Evolutionary conservation across 2,797 vertebrate species (phyloP).

Genomic region (Tadarida brasiliensis): DNA sequence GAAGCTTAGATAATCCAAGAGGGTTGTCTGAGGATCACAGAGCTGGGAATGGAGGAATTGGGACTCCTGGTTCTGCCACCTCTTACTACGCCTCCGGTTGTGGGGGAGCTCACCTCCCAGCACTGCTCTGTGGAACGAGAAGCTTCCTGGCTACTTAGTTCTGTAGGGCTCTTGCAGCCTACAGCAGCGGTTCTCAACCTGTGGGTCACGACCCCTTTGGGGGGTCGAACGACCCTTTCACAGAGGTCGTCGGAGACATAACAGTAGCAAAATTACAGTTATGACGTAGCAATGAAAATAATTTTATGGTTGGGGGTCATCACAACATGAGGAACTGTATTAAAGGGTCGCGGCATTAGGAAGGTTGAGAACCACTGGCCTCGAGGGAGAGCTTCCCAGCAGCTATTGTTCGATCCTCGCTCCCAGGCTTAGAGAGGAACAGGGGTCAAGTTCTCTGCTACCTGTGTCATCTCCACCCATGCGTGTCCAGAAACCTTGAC

Average conservation of each 20-base stretch:
- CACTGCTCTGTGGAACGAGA: not conserved
- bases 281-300: too few species aligned
- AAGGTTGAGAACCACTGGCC: too few species aligned
- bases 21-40: not conserved
- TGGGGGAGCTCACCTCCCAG: not conserved
- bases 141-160: not conserved
- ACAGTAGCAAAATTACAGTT: too few species aligned
- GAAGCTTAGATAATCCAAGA: not conserved
- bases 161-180: fast-evolving
- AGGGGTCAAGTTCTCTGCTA: not conserved
- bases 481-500: not conserved
- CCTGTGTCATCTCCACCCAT: not conserved
- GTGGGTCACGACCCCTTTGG: too few species aligned
- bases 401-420: not conserved
- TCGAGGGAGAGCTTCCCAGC: not conserved
- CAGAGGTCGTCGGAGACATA: too few species aligned
- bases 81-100: not conserved
- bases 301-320: too few species aligned
- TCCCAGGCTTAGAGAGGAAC: not conserved
- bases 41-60: not conserved
- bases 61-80: not conserved
- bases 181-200: too few species aligned
- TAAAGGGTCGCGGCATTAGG: too few species aligned
- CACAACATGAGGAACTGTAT: too few species aligned
- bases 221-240: too few species aligned